phyloP scores from a whole-genome alignment of 2,797 vertebrate species.

The Tenualosa ilisha region DNA sequence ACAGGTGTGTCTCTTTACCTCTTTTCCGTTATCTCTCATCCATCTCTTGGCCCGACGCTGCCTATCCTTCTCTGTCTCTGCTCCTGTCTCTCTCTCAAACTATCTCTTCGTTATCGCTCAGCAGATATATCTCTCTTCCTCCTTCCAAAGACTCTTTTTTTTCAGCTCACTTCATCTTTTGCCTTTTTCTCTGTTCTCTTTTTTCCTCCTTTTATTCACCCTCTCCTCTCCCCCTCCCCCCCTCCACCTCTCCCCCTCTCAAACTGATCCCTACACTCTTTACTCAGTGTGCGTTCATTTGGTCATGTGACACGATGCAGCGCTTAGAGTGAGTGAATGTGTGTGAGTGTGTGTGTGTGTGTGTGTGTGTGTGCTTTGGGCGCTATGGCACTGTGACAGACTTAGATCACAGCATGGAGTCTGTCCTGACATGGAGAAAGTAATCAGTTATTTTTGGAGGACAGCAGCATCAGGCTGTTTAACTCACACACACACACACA shows the following conservation, averaged over 20 bases:
- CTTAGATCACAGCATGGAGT: too few species aligned
- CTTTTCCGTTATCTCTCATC: constrained; percentile 48
- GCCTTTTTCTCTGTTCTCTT: background rate
- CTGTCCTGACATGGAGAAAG: too few species aligned
- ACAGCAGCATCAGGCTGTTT: too few species aligned
- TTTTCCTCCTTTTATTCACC: background rate
- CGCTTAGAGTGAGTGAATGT: too few species aligned
- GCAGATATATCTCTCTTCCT: background rate
- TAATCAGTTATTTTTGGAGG: too few species aligned
- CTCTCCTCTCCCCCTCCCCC: too few species aligned
- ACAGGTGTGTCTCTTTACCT: constrained; percentile 41
- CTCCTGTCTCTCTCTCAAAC: background rate
- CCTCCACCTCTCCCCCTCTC: too few species aligned
- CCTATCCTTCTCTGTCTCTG: constrained; percentile 4
- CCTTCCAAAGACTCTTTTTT: background rate
- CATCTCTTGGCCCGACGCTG: constrained; percentile 3
- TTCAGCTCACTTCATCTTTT: background rate
- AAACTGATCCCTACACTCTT: background rate
- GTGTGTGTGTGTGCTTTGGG: too few species aligned
- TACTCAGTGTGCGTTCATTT: constrained; percentile 56
- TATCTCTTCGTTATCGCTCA: background rate
- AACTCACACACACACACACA: too few species aligned
- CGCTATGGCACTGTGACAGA: too few species aligned
- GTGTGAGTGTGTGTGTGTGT: too few species aligned
- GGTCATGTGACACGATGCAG: constrained; percentile 28